Evolutionary conservation across 2,797 vertebrate species (phyloP).

Genomic region (Oreochromis grahami): DNA sequence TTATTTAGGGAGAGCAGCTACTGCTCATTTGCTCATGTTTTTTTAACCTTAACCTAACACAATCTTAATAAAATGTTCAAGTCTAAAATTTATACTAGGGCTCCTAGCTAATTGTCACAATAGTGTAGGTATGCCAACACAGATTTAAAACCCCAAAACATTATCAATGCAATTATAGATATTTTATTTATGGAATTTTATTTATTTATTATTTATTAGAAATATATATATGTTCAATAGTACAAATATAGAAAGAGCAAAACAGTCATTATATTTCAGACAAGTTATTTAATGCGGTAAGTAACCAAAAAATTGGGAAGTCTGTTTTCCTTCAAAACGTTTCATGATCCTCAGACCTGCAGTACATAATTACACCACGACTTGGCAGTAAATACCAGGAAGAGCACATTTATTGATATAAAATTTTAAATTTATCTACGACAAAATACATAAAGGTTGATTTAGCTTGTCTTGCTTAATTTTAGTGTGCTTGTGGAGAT

Average conservation of each 20-base stretch:
- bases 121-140: background rate
- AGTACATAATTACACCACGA: constrained; percentile 16
- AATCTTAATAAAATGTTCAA: background rate
- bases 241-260: background rate
- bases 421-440: background rate
- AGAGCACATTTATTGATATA: background rate
- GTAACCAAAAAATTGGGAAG: background rate
- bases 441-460: background rate
- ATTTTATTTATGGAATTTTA: background rate
- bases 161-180: background rate
- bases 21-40: background rate
- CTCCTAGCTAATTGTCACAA: background rate
- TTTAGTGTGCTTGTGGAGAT: background rate
- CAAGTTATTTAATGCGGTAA: background rate
- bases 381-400: constrained; percentile 30
- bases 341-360: background rate
- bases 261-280: background rate
- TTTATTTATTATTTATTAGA: background rate
- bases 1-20: background rate
- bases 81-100: background rate
- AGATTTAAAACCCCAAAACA: background rate
- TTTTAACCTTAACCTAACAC: no score
- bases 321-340: background rate
- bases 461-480: background rate
- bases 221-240: background rate